Base-by-base conservation (phyloP, 2,888 invertebrate genomes). In the Siphlonurus alternatus region DNA sequence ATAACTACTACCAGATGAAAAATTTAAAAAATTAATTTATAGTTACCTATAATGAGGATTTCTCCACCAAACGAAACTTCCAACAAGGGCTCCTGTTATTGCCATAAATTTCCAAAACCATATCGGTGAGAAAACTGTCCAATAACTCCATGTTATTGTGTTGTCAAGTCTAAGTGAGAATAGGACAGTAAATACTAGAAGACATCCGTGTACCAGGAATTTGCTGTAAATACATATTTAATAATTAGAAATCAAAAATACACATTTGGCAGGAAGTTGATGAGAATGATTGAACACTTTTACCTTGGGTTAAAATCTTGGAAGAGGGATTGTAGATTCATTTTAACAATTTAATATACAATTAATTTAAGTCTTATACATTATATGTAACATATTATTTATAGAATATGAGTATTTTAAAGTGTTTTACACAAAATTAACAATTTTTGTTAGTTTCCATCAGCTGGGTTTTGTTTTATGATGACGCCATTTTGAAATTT, bases 91-190 rank as follows among this genome's bases (percentile, higher is more conserved):
- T 66, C 97, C 98, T 64, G 86, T 73, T 54, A 97, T 87, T 19
- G 94, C 96, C 74, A 95, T 81, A 67, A 85, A 82, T 75, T 99
- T 98, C 95, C 98, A 98, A 70, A 95, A 84, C 96, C 96, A 99
- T 73, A 99, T 86, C 62, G 99, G 98, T 22, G 89, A 83, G 76
- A 99, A 98, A 59, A 99, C 88, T 5, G 90, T 86, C 95, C 96
- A 97, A 77, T 89, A 97, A 61, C 92, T 93, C 92, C 95, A 95
- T 73, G 89, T 83, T 73, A 92, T 86, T 66, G 84, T 83, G 67
- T 87, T 86, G 79, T 99, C 99, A 70, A 95, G 80, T 71, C 91
- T 85, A 71, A 99, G 80, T 18, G 96, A 89, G 76, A 98, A 87
- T 69, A 98, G 80, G 66, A 89, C 84, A 66, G 93, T 91, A 77